Base-by-base conservation (phyloP, 2,797 vertebrate species). In the Bradypodion ventrale region DNA sequence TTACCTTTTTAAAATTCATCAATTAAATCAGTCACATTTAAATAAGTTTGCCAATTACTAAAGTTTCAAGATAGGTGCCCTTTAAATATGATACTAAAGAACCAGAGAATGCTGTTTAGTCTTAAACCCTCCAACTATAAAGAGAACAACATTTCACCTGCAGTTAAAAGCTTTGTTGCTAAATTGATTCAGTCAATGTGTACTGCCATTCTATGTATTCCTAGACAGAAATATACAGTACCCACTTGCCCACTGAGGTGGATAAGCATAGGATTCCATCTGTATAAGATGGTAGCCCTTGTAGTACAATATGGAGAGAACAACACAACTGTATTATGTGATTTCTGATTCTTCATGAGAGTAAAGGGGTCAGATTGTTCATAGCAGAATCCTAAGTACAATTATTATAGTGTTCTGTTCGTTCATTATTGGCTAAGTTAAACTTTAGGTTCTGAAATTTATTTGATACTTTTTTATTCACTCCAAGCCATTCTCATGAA, bases 401-500 rank as follows among this genome's bases (percentile, higher is more conserved):
- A 23, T 37, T 44, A 77, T 13, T 12, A 32, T 27, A 10, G 65
- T 69, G 23, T 68, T 69, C 19, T 69, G 25, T 60, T 46, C 56
- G 4, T 42, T 37, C 7, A 3, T 35, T 66, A 12, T 42, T 68
- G 46, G 27, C 21, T 5, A 12, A 49, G 9, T 37, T 37, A 37
- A 37, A 35, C 35, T 35, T 35, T 35, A 35, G 35, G 23, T 68
- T 42, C 9, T 42, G 62, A 44, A 63, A 56, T n/a, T 76, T 35
- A 81, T 56, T 15, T 77, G 27, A 27, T 42, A 52, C 44, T 59
- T n/a, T n/a, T n/a, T n/a, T n/a, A n/a, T n/a, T n/a, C n/a, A n/a
- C n/a, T n/a, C n/a, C 63, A n/a, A 49, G 2, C 35, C 13, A 83
- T 78, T 62, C 42, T 44, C 78, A 72, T 84, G 82, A 75, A 78